phyloP scores from a whole-genome alignment of 2,113 vertebrate genomes.

The Asarcornis scutulata region DNA sequence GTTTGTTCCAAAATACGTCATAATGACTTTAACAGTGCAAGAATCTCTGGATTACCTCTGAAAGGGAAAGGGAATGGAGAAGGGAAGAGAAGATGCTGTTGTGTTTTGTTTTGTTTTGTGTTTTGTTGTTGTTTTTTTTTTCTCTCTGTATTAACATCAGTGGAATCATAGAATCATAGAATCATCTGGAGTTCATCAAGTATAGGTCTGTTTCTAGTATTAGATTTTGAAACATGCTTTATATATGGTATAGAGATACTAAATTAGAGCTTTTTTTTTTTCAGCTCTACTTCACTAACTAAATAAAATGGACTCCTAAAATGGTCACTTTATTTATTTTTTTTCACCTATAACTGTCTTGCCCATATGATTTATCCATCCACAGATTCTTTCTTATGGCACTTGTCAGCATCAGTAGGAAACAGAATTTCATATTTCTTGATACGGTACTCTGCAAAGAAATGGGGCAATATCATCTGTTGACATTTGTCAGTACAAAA shows the following conservation, averaged over 20 bases:
- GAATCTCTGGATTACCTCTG: conserved; percentile 63
- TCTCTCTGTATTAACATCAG: conserved; percentile 29
- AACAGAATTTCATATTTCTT: background rate
- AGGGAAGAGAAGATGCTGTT: conserved; percentile 4
- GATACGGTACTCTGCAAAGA: background rate
- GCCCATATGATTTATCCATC: background rate
- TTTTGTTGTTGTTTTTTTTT: background rate
- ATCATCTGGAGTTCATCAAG: conserved; percentile 68
- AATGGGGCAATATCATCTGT: background rate
- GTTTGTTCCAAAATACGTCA: conserved; percentile 43
- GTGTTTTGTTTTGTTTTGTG: background rate
- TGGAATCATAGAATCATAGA: conserved; percentile 58
- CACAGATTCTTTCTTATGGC: background rate
- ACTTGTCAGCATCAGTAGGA: background rate
- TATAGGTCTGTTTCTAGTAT: conserved; percentile 55
- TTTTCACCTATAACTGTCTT: background rate
- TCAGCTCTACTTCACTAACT: background rate
- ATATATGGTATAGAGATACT: background rate
- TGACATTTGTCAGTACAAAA: background rate
- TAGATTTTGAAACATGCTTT: conserved; percentile 58
- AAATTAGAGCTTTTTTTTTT: background rate
- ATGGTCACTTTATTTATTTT: background rate
- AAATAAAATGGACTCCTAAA: background rate
- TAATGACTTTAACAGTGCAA: conserved; percentile 61
- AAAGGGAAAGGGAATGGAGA: background rate